Conservation (phyloP, 2,797 vertebrate species). For the Syngnathus rostellatus region DNA sequence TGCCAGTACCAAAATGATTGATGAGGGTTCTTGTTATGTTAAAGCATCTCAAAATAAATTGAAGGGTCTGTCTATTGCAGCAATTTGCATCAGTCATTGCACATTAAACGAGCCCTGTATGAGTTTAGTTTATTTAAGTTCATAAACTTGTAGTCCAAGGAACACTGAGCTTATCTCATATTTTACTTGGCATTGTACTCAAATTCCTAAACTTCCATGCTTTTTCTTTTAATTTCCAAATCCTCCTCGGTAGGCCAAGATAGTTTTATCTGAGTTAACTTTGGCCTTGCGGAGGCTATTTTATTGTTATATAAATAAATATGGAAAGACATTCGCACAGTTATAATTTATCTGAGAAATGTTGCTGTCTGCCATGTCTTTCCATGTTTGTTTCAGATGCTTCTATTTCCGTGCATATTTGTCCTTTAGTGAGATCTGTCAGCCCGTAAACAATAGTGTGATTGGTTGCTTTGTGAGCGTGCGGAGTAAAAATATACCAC, state of each 20-base stretch:
- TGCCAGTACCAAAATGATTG: not conserved
- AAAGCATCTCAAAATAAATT: slow-evolving; percentile 11
- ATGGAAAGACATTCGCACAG: slow-evolving; percentile 40
- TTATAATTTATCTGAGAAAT: slow-evolving; percentile 51
- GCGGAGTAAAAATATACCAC: slow-evolving; percentile 63
- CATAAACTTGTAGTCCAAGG: slow-evolving; percentile 26
- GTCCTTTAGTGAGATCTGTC: slow-evolving; percentile 41
- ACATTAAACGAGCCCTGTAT: not conserved
- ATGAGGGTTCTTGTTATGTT: slow-evolving; percentile 12
- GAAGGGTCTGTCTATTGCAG: not conserved
- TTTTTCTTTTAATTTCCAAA: slow-evolving; percentile 30
- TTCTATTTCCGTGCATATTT: slow-evolving; percentile 63
- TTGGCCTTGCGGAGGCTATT: slow-evolving; percentile 25
- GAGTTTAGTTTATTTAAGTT: slow-evolving; percentile 30
- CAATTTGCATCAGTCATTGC: not conserved
- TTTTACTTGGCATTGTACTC: slow-evolving; percentile 44
- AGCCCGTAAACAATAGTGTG: slow-evolving; percentile 56
- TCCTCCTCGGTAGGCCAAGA: slow-evolving; percentile 20
- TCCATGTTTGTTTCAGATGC: slow-evolving; percentile 55
- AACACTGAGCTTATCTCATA: slow-evolving; percentile 36
- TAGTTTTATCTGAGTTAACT: slow-evolving; percentile 22
- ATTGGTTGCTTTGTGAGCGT: slow-evolving; percentile 47
- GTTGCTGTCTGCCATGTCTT: slow-evolving; percentile 39
- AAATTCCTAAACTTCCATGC: slow-evolving; percentile 36
- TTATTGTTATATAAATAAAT: slow-evolving; percentile 55